Base-by-base conservation (phyloP, 2,888 invertebrate species). In the Amiota mariae region DNA sequence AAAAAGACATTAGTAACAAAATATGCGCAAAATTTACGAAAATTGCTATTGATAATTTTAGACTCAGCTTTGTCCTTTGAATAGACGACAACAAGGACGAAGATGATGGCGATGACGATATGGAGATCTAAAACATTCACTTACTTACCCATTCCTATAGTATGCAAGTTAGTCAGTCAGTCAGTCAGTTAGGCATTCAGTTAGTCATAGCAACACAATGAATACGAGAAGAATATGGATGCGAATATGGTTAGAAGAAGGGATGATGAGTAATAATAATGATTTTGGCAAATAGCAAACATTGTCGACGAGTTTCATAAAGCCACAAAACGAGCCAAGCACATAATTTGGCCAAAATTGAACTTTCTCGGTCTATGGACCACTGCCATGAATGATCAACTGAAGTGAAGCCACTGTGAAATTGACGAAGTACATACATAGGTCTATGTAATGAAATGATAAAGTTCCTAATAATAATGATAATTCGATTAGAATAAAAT, bases 321-420 rank as follows among this genome's bases (percentile, higher is more conserved):
- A 83, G 84, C 83, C 83, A 84, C 86, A 83, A 72, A 84, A 84
- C 85, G 80, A 84, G 82, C 83, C 85, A 86, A 84, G 85, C 86
- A 81, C 82, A 86, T 84, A 86, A 84, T 85, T 86, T 80, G 79
- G 59, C 13, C 73, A 82, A 84, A 86, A 84, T 84, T 84, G 73
- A 86, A 85, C 85, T 84, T 6, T 6, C 36, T 36, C 77, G 76
- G 59, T 71, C 71, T 15, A 59, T 13, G 47, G 20, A 24, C 36
- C 8, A 6, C 36, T 36, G 36, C 36, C 36, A 36, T 36, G 36
- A 36, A 36, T 36, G 36, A 36, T 36, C 36, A 36, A 36, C 36
- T 36, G 36, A 36, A 36, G 36, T 36, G 36, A 36, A 36, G 36
- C 36, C 36, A 36, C 36, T 36, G 36, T 36, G 36, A 36, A 36